These are phyloP conservation scores for Xestia ashworthii DNA, from an alignment of 2,888 invertebrate genomes.

Conservation along the genomic window DNA sequence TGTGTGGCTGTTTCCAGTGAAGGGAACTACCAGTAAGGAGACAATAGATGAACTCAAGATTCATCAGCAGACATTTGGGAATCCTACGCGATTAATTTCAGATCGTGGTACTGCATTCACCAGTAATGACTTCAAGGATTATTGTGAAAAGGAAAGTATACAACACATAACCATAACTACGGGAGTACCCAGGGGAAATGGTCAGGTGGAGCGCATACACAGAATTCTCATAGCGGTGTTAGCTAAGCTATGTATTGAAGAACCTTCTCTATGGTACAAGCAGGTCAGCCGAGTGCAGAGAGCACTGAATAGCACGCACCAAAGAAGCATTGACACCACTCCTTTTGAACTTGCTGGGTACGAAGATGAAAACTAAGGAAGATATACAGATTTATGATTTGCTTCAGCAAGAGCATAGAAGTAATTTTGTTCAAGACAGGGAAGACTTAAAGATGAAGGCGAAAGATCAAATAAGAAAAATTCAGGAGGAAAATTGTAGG, in stretches of 20 bases:
- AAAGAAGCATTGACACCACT: slow-evolving; percentile 48
- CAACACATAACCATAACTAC: background rate
- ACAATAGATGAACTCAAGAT: background rate
- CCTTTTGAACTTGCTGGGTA: slow-evolving; percentile 15
- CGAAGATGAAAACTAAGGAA: background rate
- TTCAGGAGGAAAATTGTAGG: background rate
- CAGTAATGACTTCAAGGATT: slow-evolving; percentile 5
- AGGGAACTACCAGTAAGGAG: slow-evolving; percentile 57
- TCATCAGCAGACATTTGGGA: slow-evolving; percentile 9
- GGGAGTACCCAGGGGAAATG: background rate
- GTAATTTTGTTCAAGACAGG: background rate
- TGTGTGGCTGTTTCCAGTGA: slow-evolving; percentile 74
- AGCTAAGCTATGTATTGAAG: background rate
- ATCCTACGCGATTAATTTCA: slow-evolving; percentile 2
- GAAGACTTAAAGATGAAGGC: background rate
- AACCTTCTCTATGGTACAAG: slow-evolving; percentile 1
- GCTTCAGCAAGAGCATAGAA: background rate
- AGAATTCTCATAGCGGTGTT: background rate
- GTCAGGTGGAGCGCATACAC: background rate
- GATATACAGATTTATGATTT: background rate
- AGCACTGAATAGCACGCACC: slow-evolving; percentile 7
- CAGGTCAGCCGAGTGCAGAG: background rate
- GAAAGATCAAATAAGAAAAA: background rate
- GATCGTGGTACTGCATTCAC: slow-evolving; percentile 12
- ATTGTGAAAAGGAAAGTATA: background rate